phyloP scores from a whole-genome alignment of 2,888 invertebrate species.

The Drosophila multiciliata region DNA sequence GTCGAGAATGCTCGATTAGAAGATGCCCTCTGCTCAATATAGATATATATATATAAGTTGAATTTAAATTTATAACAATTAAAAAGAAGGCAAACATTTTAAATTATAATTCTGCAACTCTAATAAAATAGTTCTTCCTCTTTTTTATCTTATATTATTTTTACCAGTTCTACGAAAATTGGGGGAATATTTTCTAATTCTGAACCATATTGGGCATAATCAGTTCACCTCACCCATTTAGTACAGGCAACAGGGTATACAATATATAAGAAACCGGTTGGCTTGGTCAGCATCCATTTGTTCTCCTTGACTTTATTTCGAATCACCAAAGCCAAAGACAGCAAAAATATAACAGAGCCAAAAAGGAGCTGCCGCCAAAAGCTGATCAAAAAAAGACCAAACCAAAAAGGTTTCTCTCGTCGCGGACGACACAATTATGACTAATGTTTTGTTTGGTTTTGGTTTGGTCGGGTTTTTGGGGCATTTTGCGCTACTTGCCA shows the following conservation, averaged over 20 bases:
- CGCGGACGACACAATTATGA: slow-evolving; percentile 68
- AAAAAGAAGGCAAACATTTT: neutral
- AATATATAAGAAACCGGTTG: slow-evolving; percentile 57
- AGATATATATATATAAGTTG: neutral
- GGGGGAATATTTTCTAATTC: accelerated
- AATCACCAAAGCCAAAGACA: slow-evolving; percentile 66
- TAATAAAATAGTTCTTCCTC: neutral
- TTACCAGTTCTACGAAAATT: too few species aligned
- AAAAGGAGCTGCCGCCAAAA: slow-evolving; percentile 61
- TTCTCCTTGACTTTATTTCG: slow-evolving; percentile 78
- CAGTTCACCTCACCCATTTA: neutral
- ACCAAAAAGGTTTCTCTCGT: slow-evolving; percentile 18
- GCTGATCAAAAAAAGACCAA: slow-evolving; percentile 54
- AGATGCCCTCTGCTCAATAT: neutral
- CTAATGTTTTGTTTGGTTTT: slow-evolving; percentile 53
- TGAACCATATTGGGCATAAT: neutral
- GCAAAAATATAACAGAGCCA: slow-evolving; percentile 52
- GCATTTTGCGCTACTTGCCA: slow-evolving; percentile 3
- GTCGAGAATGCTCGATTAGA: neutral
- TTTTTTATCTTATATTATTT: neutral
- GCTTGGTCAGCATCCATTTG: slow-evolving; percentile 44
- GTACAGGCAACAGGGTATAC: neutral
- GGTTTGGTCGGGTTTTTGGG: slow-evolving; percentile 5
- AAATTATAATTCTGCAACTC: neutral
- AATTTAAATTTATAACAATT: neutral